Conservation (phyloP, 2,113 vertebrate genomes). For the Struthidea cinerea region DNA sequence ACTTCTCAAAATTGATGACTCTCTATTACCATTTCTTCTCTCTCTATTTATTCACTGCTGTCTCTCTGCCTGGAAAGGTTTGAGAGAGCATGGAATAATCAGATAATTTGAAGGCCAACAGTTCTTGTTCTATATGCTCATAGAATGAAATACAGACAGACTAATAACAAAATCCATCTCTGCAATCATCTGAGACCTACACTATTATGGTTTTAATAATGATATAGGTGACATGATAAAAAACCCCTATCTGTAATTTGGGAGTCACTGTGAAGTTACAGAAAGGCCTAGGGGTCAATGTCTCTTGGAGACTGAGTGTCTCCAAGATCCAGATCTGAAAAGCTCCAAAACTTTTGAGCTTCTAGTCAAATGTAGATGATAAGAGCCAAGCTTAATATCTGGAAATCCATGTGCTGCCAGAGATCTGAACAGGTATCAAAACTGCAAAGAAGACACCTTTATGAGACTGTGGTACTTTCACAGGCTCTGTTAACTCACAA, state of each 20-base stretch:
- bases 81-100: neutral
- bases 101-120: neutral
- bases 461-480: neutral
- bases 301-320: too few species aligned
- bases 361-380: neutral
- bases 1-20: neutral
- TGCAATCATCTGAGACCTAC: neutral
- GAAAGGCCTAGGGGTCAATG: neutral
- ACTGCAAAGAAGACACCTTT: neutral
- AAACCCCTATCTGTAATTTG: neutral
- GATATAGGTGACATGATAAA: neutral
- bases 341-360: neutral
- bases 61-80: neutral
- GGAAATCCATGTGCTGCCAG: neutral
- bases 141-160: neutral
- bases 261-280: neutral
- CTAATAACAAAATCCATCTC: neutral
- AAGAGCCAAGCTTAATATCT: neutral
- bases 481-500: neutral
- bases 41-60: neutral
- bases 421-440: neutral
- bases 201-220: neutral
- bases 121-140: neutral
- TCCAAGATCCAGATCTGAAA: neutral
- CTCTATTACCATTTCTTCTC: neutral